These are phyloP conservation scores for Drosophila ustulata DNA, from an alignment of 2,888 invertebrate species.

Conservation along the genomic window DNA sequence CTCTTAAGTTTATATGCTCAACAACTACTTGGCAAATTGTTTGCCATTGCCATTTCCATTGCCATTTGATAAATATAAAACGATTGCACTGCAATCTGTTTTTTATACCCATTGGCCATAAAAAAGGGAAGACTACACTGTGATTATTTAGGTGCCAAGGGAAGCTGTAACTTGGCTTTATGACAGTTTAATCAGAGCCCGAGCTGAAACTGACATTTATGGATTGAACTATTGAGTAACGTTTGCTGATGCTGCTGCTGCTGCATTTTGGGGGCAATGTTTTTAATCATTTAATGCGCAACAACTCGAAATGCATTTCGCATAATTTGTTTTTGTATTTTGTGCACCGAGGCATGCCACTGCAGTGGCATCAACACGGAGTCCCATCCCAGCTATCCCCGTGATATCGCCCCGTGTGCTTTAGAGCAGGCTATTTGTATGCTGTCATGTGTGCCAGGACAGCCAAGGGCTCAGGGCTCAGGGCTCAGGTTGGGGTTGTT, in stretches of 20 bases:
- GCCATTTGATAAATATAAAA: conserved; percentile 42
- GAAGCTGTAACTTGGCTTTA: neutral
- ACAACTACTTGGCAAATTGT: conserved; percentile 69
- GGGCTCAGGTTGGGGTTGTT: conserved; percentile 14
- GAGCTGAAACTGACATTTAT: conserved; percentile 18
- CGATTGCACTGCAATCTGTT: conserved; percentile 57
- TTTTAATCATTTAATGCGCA: conserved; percentile 72
- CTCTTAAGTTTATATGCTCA: conserved; percentile 56
- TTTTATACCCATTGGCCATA: conserved; percentile 33
- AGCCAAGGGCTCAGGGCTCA: conserved; percentile 5
- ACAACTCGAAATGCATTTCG: conserved; percentile 69
- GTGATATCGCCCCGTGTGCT: conserved; percentile 11
- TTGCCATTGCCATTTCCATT: conserved; percentile 65
- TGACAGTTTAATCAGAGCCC: conserved; percentile 5
- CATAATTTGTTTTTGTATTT: conserved; percentile 68
- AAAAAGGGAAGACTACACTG: conserved; percentile 1
- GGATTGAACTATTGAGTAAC: conserved; percentile 26
- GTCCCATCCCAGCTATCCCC: neutral
- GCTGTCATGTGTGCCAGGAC: conserved; percentile 48
- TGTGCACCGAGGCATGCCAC: conserved; percentile 66
- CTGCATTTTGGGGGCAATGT: conserved; percentile 11
- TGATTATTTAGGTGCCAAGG: neutral
- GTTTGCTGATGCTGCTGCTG: neutral
- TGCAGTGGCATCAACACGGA: conserved; percentile 40
- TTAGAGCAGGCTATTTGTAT: conserved; percentile 46